Evolutionary conservation across 2,888 invertebrate species (phyloP).

Genomic region (Homarus gammarus): DNA sequence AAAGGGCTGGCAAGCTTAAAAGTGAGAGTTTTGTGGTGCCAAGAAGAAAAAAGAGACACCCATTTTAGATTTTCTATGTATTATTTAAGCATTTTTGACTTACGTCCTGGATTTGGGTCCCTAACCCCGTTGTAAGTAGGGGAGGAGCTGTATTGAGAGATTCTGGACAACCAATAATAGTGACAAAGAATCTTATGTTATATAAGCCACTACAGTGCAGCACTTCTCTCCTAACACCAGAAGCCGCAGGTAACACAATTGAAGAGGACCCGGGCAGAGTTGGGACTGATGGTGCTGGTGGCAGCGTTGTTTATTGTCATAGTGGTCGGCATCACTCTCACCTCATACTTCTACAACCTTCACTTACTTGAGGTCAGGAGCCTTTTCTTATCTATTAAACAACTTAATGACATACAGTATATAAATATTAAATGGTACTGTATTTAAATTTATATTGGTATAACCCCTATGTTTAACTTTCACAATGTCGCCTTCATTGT

Average conservation of each 20-base stretch:
- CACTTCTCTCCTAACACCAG: slow-evolving; percentile 20
- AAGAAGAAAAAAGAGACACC: no score
- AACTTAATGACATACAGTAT: neutral
- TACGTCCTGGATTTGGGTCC: no score
- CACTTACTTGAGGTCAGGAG: slow-evolving; percentile 70
- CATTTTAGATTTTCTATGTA: no score
- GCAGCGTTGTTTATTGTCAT: slow-evolving; percentile 61
- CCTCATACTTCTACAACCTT: slow-evolving; percentile 71
- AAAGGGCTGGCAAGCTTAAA: no score
- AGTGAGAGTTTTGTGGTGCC: no score
- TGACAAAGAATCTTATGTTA: no score
- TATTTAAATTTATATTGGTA: neutral
- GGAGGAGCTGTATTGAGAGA: no score
- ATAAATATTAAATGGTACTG: neutral
- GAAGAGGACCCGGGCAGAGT: slow-evolving; percentile 44
- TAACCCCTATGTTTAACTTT: no score
- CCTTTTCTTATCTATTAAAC: neutral
- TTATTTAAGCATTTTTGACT: no score
- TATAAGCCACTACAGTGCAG: no score
- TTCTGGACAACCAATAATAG: no score
- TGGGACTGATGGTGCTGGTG: slow-evolving; percentile 65
- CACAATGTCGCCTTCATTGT: neutral
- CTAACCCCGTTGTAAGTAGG: no score
- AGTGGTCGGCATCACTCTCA: slow-evolving; percentile 66
- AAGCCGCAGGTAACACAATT: neutral